Evolutionary conservation across 2,113 vertebrate species (phyloP), one percentile per base, ranked within the genome.

Genomic region (Oenanthe melanoleuca): DNA sequence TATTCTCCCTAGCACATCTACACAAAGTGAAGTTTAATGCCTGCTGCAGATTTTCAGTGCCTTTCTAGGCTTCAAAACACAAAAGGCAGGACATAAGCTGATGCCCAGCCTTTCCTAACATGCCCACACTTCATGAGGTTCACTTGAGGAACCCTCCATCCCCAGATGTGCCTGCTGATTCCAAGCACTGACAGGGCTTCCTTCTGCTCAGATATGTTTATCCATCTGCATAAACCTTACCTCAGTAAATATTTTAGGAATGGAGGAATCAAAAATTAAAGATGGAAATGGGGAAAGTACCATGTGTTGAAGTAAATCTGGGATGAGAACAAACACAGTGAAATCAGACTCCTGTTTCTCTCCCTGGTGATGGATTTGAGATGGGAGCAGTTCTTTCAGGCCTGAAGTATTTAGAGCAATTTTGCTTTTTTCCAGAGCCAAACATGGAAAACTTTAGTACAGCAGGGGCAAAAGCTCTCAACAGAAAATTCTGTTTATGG

Each of bases 401-500:
- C 60, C 44, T 37, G 49, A 83, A 61, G 8, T 57, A 71, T 81
- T 91, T 45, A 63, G 56, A 74, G 37, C 26, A 60, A 86, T 83
- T 87, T 33, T 89, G 12, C 23, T 69, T 89, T 84, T 59, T 64
- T 29, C 33, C 0, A 3, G 64, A 9, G 61, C 75, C 67, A 83
- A 80, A 73, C 52, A 29, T 78, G 89, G 89, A 74, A 73, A 93
- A 83, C 25, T 86, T 92, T 6, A 78, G 8, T 77, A 47, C n/a
- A 91, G 37, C 31, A 45, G n/a, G 19, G 57, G 65, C 12, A 57
- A 80, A 60, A 88, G 28, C 77, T 94, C 40, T 85, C 88, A 67
- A 26, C 49, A 33, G 49, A 85, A 80, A 66, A 40, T 71, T 78
- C 72, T 90, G 90, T 95, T 94, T 92, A 72, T 93, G 89, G 84